phyloP scores from a whole-genome alignment of 2,797 vertebrate species.

The Fistularia commersonii region DNA sequence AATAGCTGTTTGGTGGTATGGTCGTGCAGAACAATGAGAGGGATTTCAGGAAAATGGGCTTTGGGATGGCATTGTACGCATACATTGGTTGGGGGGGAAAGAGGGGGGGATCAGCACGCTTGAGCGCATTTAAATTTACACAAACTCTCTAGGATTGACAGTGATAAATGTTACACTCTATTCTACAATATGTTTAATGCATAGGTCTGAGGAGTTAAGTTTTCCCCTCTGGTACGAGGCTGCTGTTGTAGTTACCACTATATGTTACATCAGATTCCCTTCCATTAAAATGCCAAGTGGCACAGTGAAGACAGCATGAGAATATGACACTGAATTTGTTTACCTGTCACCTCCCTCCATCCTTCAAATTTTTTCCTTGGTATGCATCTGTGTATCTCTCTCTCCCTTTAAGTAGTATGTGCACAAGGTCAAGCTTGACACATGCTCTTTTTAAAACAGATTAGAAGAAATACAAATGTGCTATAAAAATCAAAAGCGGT shows the following conservation, averaged over 20 bases:
- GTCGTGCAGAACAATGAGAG: slow-evolving; percentile 78
- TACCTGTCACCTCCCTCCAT: slow-evolving; percentile 76
- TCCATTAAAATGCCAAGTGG: slow-evolving; percentile 87
- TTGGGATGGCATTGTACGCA: slow-evolving; percentile 76
- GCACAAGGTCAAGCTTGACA: slow-evolving; percentile 44
- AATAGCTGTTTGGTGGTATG: slow-evolving; percentile 77
- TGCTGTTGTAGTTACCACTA: slow-evolving; percentile 77
- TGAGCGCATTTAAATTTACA: slow-evolving; percentile 99
- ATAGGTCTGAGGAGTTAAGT: slow-evolving; percentile 90
- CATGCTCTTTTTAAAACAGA: slow-evolving; percentile 17
- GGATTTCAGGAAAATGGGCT: slow-evolving; percentile 81
- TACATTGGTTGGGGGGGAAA: slow-evolving; percentile 51
- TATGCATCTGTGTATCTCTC: slow-evolving; percentile 7
- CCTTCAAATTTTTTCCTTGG: slow-evolving; percentile 44
- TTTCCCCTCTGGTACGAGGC: slow-evolving; percentile 80
- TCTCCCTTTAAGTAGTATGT: slow-evolving; percentile 3
- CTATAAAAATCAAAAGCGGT: no score
- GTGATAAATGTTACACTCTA: slow-evolving; percentile 99
- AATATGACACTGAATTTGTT: slow-evolving; percentile 83
- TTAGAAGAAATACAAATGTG: slow-evolving; percentile 7
- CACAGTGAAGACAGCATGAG: slow-evolving; percentile 81
- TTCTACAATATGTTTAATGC: slow-evolving; percentile 99
- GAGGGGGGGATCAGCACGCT: slow-evolving; percentile 82
- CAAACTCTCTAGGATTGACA: slow-evolving; percentile 98
- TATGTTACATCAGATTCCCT: slow-evolving; percentile 82